Evolutionary conservation across 2,888 invertebrate genomes (phyloP), one percentile per base, ranked within the genome.

Genomic region (Spodoptera exigua): DNA sequence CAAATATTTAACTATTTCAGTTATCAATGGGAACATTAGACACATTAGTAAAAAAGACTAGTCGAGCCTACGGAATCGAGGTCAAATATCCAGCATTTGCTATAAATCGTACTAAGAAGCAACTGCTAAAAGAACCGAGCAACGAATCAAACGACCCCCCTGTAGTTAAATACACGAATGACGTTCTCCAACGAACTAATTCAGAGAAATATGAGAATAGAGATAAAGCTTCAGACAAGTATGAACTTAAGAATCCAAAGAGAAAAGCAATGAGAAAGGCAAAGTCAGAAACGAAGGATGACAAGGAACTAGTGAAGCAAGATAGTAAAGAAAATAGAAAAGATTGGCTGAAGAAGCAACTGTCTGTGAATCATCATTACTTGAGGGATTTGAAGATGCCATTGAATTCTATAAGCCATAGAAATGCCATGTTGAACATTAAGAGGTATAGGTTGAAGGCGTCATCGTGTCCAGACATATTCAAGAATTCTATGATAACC

Each of bases 391-490:
- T 97, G 57, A 95, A 95, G 77, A 95, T 97, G 82, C 97, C 97
- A 74, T 94, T 97, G 69, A 97, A 97, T 82, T 97, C 97, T 0
- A 96, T 98, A 70, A 97, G 98, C 87, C 98, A 98, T 87, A 96
- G 98, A 45, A 97, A 97, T 41, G 98, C 98, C 4, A 96, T 98
- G 94, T 89, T 98, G 57, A 98, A 97, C 85, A 96, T 97, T 57
- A 96, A 96, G 79, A 96, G 97, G 69, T 98, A 98, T 87, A 95
- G 96, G 54, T 89, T 98, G 61, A 95, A 97, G 66, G 98, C 98
- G 0, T 98, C 97, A 2, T 98, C 98, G 43, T 98, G 98, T 86
- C 99, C 99, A 0, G 97, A 99, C 89, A 98, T 99, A 79, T 98
- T 96, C 83, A 95, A 97, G 77, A 97, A 97, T 84, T 98, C 97